These are phyloP conservation scores for Pempheris klunzingeri DNA, from an alignment of 2,797 vertebrate genomes.

Conservation along the genomic window DNA sequence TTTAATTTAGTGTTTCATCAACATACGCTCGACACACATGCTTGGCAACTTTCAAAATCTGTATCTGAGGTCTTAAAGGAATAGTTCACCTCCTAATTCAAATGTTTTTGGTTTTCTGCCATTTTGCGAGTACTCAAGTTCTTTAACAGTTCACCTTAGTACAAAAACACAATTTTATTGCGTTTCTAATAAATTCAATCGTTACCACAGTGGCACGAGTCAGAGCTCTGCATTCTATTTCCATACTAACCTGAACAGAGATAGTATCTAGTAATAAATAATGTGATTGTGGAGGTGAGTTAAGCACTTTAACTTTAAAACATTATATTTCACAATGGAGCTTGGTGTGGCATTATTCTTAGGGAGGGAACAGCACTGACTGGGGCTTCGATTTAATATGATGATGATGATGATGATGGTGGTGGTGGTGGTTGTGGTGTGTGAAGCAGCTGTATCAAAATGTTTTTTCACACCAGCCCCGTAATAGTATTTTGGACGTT, in stretches of 20 bases:
- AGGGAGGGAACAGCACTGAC: neutral
- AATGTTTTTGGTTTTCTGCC: neutral
- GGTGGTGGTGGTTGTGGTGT: too few species aligned
- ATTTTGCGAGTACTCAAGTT: neutral
- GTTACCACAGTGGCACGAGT: neutral
- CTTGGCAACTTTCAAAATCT: neutral
- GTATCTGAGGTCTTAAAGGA: neutral
- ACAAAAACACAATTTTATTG: conserved; percentile 20
- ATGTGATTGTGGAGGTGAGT: neutral
- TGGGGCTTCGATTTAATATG: conserved; percentile 9
- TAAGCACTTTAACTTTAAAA: neutral
- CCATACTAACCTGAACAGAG: neutral
- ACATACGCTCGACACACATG: neutral
- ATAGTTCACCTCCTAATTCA: neutral
- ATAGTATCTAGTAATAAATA: neutral
- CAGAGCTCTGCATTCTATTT: neutral
- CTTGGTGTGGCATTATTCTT: conserved; percentile 37
- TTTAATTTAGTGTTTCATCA: neutral
- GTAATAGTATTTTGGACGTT: conserved; percentile 11
- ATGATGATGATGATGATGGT: too few species aligned
- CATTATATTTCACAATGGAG: conserved; percentile 30
- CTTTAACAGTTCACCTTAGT: neutral
- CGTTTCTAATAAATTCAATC: neutral
- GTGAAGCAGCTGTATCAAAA: conserved; percentile 38
- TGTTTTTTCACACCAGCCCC: conserved; percentile 24